phyloP scores from a whole-genome alignment of 2,888 invertebrate species.

The Norana najaformis region DNA sequence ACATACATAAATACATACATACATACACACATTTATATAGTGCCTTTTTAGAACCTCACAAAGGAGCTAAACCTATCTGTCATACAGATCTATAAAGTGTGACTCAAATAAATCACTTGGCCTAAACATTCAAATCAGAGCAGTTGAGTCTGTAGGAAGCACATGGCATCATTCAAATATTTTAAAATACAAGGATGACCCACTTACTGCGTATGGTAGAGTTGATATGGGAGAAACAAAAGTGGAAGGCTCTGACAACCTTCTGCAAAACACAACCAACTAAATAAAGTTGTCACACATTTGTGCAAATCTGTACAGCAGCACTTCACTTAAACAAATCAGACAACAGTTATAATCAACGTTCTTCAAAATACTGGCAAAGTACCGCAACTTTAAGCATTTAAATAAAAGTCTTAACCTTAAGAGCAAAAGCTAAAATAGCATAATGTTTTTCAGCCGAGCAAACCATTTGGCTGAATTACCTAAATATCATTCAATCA shows the following conservation, averaged over 20 bases:
- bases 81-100: no score
- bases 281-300: neutral
- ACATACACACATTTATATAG: no score
- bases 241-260: slow-evolving; percentile 1
- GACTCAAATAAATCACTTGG: no score
- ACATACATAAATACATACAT: no score
- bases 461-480: no score
- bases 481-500: no score
- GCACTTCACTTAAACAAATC: neutral
- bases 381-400: neutral
- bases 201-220: slow-evolving; percentile 9
- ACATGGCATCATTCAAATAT: neutral
- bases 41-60: no score
- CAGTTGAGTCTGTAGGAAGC: neutral
- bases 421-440: neutral
- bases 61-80: no score
- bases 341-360: neutral
- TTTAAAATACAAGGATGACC: neutral
- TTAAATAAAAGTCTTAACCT: neutral
- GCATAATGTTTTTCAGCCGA: neutral
- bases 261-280: slow-evolving; percentile 25
- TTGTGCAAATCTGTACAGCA: neutral
- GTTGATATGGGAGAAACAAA: slow-evolving; percentile 9
- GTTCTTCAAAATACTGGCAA: neutral
- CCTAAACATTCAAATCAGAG: no score